Percentiles rank a stretch among this genome's conserved stretches.
Conservation (phyloP, 2,797 vertebrate species). For the Glossophaga mutica region DNA sequence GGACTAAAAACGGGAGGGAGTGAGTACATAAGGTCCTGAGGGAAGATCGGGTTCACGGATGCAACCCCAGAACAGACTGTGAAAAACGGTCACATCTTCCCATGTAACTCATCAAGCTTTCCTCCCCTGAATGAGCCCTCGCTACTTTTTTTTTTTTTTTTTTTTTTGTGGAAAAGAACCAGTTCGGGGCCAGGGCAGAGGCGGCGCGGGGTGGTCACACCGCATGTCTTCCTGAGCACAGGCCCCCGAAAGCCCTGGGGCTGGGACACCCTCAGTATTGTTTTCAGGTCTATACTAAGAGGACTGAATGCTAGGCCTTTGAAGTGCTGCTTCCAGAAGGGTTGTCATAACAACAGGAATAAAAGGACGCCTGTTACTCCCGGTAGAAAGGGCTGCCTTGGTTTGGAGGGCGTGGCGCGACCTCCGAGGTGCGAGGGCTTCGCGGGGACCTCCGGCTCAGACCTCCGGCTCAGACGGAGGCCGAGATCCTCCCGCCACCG, state of each 20-base stretch:
- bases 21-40: not conserved
- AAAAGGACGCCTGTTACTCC: slow-evolving; percentile 4
- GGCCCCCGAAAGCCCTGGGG: not conserved
- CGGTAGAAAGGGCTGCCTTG: not conserved
- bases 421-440: not conserved
- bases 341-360: slow-evolving; percentile 75
- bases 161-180: not conserved
- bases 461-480: not conserved
- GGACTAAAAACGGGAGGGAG: too few species aligned
- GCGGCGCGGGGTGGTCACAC: not conserved
- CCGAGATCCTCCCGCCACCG: not conserved
- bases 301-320: not conserved
- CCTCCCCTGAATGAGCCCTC: not conserved
- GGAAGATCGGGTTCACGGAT: not conserved
- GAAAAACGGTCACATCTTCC: not conserved
- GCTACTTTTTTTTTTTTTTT: not conserved
- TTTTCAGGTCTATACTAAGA: slow-evolving; percentile 54
- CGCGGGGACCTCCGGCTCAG: not conserved
- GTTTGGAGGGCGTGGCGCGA: not conserved
- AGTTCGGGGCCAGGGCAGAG: not conserved
- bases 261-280: not conserved
- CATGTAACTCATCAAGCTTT: not conserved
- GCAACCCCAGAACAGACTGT: not conserved
- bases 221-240: not conserved
- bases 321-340: slow-evolving; percentile 57